phyloP scores from a whole-genome alignment of 2,888 invertebrate genomes.

The Thysanoteuthis rhombus region DNA sequence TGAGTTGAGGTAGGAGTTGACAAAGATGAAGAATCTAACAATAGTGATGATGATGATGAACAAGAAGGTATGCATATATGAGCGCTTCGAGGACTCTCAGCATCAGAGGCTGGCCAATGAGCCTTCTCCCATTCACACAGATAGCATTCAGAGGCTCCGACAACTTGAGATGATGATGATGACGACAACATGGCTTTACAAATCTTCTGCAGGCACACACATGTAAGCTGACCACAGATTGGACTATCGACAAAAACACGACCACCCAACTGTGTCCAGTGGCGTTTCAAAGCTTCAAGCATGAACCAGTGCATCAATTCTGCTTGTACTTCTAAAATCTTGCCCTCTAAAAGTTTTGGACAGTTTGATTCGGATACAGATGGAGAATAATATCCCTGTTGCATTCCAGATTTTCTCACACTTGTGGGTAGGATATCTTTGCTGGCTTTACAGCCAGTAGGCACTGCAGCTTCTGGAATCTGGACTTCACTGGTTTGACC shows the following conservation, averaged over 20 bases:
- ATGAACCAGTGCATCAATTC: background rate
- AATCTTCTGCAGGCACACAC: background rate
- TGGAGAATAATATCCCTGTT: background rate
- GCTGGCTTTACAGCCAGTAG: background rate
- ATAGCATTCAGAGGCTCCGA: background rate
- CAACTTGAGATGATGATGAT: background rate
- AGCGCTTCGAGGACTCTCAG: background rate
- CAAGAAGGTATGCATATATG: background rate
- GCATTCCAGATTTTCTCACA: background rate
- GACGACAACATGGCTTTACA: background rate
- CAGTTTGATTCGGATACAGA: background rate
- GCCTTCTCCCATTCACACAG: background rate
- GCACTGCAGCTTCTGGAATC: background rate
- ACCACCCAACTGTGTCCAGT: background rate
- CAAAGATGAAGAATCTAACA: background rate
- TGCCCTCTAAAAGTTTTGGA: background rate
- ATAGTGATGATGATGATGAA: background rate
- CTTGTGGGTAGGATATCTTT: background rate
- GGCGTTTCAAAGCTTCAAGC: background rate
- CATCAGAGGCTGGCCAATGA: background rate
- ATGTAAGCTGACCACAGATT: background rate
- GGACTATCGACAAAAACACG: background rate
- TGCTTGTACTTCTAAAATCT: background rate
- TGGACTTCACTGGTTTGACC: background rate
- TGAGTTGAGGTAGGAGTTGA: background rate